Percentiles rank a stretch among this genome's conserved stretches.
These are phyloP conservation scores for Otis tarda DNA, from an alignment of 2,113 vertebrate species.

Conservation along the genomic window DNA sequence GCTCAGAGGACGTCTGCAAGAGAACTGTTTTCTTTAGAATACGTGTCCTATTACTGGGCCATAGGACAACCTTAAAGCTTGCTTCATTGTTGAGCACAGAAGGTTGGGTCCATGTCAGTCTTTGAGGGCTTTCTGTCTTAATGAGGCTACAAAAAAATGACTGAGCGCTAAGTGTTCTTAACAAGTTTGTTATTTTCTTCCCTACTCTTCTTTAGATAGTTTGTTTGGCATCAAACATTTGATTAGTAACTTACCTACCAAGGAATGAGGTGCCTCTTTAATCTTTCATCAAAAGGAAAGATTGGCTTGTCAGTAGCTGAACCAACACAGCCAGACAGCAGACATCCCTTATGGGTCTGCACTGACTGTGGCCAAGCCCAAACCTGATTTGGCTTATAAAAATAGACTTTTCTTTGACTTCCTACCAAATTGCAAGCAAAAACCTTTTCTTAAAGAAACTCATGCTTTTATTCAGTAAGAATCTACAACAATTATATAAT, in stretches of 20 bases:
- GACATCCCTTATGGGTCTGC: not conserved
- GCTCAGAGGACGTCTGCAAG: not conserved
- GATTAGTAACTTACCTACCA: not conserved
- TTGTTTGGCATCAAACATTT: not conserved
- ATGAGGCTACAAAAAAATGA: not conserved
- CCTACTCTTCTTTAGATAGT: not conserved
- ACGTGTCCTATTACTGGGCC: not conserved
- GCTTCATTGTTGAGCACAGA: not conserved
- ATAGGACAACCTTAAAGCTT: not conserved
- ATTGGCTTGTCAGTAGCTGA: not conserved
- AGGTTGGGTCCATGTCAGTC: not conserved
- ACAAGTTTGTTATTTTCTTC: not conserved
- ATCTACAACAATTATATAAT: not conserved
- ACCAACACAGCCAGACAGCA: not conserved
- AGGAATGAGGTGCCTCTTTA: not conserved
- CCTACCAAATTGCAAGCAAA: constrained; percentile 20
- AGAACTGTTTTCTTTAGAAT: not conserved
- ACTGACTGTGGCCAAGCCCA: not conserved
- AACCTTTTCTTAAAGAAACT: not conserved
- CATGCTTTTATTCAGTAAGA: not conserved
- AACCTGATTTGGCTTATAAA: not conserved
- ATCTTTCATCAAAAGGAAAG: not conserved
- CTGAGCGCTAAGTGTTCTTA: not conserved
- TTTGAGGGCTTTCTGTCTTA: not conserved
- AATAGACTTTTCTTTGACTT: constrained; percentile 11